Evolutionary conservation across 2,113 vertebrate genomes (phyloP).

Genomic region (Cromileptes altivelis): DNA sequence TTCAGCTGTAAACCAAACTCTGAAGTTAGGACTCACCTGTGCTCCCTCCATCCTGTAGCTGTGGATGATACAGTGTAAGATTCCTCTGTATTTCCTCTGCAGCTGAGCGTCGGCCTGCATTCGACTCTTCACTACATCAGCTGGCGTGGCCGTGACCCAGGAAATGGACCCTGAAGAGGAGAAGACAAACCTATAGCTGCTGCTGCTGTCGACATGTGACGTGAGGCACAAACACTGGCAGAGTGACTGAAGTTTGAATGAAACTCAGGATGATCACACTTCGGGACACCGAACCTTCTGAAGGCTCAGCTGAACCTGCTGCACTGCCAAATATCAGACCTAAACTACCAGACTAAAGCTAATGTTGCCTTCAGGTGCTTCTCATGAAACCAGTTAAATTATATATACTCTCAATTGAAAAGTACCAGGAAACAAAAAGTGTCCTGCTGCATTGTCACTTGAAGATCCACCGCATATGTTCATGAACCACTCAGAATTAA

Average conservation of each 20-base stretch:
- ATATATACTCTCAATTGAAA: no score
- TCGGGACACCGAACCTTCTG: no score
- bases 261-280: no score
- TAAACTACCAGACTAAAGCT: no score
- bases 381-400: no score
- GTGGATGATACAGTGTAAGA: conserved; percentile 91
- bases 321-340: no score
- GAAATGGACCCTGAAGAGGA: conserved; percentile 92
- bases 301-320: no score
- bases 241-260: neutral
- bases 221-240: neutral
- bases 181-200: neutral
- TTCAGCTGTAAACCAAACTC: neutral
- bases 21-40: conserved; percentile 84
- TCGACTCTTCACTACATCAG: conserved; percentile 96
- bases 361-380: no score
- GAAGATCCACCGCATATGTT: no score
- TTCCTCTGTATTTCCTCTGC: conserved; percentile 91
- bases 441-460: no score
- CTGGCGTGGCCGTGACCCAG: conserved; percentile 94
- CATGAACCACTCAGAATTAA: no score
- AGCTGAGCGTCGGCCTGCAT: conserved; percentile 94
- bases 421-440: no score
- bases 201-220: neutral
- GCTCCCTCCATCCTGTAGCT: conserved; percentile 93